A percentile compares a stretch with the other conserved stretches of the same genome.
Evolutionary conservation across 1,140 invertebrate species (phyloP).

Genomic region (Homalodisca vitripennis): DNA sequence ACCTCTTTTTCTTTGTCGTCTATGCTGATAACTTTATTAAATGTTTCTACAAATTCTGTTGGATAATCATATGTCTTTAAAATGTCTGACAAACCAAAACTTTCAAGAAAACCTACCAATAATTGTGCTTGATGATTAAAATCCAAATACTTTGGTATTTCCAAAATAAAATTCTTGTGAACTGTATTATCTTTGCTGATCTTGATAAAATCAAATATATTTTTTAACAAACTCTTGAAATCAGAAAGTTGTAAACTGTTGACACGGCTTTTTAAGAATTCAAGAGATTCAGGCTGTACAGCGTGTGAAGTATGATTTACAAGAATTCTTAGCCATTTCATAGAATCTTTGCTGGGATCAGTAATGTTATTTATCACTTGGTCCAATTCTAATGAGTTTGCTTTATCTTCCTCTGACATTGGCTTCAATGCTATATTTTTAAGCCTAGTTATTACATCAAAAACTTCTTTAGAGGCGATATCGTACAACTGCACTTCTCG

Average conservation of each 20-base stretch:
- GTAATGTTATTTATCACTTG: neutral
- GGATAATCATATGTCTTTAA: neutral
- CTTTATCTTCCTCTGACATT: neutral
- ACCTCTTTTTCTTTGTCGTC: conserved; percentile 22
- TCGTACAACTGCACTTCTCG: neutral
- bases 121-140: neutral
- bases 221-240: neutral
- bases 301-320: neutral
- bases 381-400: neutral
- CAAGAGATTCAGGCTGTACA: neutral
- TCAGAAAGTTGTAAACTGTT: neutral
- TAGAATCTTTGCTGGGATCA: neutral
- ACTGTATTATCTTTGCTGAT: neutral
- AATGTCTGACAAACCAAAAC: neutral
- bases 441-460: neutral
- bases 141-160: neutral
- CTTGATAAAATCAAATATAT: neutral
- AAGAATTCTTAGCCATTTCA: conserved; percentile 5
- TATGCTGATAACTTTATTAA: conserved; percentile 15
- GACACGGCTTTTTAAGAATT: neutral
- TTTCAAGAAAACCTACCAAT: neutral
- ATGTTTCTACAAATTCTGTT: neutral
- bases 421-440: conserved; percentile 16
- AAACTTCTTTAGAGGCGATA: neutral
- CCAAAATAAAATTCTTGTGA: conserved; percentile 4